These are phyloP conservation scores for Adrianichthys oophorus DNA, from an alignment of 2,797 vertebrate genomes.

Conservation along the genomic window DNA sequence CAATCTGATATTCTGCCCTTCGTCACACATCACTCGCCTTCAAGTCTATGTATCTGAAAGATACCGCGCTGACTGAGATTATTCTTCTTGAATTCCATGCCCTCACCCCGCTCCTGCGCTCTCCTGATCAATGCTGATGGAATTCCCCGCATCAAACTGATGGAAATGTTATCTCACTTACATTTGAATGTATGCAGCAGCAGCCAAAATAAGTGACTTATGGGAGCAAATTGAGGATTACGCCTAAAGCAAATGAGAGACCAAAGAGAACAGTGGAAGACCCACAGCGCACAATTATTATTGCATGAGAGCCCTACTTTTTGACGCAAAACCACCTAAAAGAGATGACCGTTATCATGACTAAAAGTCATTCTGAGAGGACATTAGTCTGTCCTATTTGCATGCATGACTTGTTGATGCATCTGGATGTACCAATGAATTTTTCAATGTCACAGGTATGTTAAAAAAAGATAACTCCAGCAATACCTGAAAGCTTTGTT, in stretches of 20 bases:
- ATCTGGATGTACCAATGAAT: constrained; percentile 43
- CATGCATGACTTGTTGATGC: constrained; percentile 52
- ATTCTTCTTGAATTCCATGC: constrained; percentile 40
- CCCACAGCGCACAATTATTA: background rate
- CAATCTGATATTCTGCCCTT: constrained; percentile 4
- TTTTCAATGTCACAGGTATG: constrained; percentile 57
- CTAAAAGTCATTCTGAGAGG: constrained; percentile 22
- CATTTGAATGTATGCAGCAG: constrained; percentile 1
- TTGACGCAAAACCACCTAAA: constrained; percentile 22
- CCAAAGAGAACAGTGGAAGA: background rate
- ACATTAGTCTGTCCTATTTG: constrained; percentile 40
- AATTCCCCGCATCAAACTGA: constrained; percentile 53
- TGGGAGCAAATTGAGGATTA: constrained; percentile 1
- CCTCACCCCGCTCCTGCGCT: constrained; percentile 35
- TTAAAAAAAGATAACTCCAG: constrained; percentile 48
- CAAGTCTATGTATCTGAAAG: constrained; percentile 30
- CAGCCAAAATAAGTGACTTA: constrained; percentile 4
- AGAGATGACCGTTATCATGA: constrained; percentile 21
- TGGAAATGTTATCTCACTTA: constrained; percentile 26
- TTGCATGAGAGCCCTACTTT: constrained; percentile 9
- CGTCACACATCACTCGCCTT: constrained; percentile 19
- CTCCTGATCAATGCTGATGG: constrained; percentile 61
- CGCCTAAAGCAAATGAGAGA: background rate
- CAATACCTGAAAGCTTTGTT: constrained; percentile 38
- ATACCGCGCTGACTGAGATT: constrained; percentile 42